Evolutionary conservation across 1,140 invertebrate genomes (phyloP).

Genomic region (Zaprionus taronus): DNA sequence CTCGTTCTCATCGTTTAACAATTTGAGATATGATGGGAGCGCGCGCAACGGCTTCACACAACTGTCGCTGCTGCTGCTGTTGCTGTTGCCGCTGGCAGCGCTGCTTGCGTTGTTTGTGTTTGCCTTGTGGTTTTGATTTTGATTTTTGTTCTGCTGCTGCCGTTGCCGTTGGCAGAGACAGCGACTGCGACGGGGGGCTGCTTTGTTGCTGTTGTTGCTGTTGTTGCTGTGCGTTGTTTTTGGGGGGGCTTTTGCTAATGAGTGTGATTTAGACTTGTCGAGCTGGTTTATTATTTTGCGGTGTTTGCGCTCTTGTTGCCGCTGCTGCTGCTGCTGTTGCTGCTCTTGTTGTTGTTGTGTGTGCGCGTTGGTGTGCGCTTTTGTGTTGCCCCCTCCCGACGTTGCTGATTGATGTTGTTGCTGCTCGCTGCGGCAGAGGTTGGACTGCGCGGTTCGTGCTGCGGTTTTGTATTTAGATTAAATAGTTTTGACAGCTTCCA

Average conservation of each 20-base stretch:
- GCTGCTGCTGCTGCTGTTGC: conserved; percentile 40
- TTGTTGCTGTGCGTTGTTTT: conserved; percentile 54
- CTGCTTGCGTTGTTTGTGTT: conserved; percentile 30
- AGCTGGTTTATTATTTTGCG: conserved; percentile 83
- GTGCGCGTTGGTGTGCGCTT: conserved; percentile 61
- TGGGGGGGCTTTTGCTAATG: conserved; percentile 77
- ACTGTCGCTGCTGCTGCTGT: conserved; percentile 16
- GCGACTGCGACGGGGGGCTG: conserved; percentile 13
- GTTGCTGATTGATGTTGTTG: conserved; percentile 53
- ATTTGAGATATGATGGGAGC: conserved; percentile 80
- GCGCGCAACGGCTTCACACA: conserved; percentile 16
- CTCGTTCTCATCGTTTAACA: conserved; percentile 84
- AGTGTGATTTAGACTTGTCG: conserved; percentile 82
- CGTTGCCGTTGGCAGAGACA: conserved; percentile 17
- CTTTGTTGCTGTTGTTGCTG: conserved; percentile 39
- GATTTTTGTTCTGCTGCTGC: conserved; percentile 55
- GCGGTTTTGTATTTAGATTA: conserved; percentile 77
- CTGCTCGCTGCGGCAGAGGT: conserved; percentile 31
- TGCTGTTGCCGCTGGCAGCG: too few relatives aligned
- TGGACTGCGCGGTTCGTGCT: conserved; percentile 32
- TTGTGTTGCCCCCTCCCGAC: conserved; percentile 54
- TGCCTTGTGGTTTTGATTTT: conserved; percentile 48
- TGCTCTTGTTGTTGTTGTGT: conserved; percentile 48
- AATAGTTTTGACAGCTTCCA: conserved; percentile 77
- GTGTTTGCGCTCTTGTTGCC: conserved; percentile 78